Base-by-base conservation (phyloP, 1,140 invertebrate species). In the Xylocopa sonorina region DNA sequence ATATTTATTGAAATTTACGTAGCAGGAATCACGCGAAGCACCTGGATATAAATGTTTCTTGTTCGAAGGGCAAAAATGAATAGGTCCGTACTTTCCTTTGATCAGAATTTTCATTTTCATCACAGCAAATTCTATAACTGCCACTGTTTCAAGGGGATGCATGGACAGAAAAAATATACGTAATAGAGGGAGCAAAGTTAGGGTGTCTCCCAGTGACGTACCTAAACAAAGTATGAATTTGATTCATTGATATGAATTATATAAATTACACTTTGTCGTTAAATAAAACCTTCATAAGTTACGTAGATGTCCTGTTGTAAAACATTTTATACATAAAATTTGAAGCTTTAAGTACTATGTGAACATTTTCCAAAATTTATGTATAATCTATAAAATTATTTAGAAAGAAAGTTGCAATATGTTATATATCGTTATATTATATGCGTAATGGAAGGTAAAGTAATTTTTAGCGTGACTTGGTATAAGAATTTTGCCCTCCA, bases 151-250 rank as follows among this genome's bases (percentile, higher is more conserved):
- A 55, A 58, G 66, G 63, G 48, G 46, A 57, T 50, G 34, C 16
- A 38, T 16, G 32, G 41, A 34, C 48, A 34, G 41, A 46, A 67
- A 51, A 68, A 64, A 66, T 60, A 69, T 51, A 53, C 53, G 67
- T 21, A 78, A 77, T 16, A 81, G 43, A 62, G 29, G 50, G 50
- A 51, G 63, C 27, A 38, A 82, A 74, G 60, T 58, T 48, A 63
- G 67, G 53, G 74, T 78, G 66, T 62, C 48, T 58, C 29, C 66
- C 64, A 78, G 74, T 64, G 27, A 71, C 57, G 74, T 77, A 78
- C 24, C 51, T 55, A 78, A 14, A 16, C 7, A 34, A n/a, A 34
- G 16, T 3, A 16, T 16, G 24, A 69, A 55, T 62, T 38, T n/a
- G 57, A 60, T 38, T 12, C n/a, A 57, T 41, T 43, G 12, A 18